Evolutionary conservation across 2,888 invertebrate species (phyloP).

Genomic region (Scaptomyza cyrtandrae): DNA sequence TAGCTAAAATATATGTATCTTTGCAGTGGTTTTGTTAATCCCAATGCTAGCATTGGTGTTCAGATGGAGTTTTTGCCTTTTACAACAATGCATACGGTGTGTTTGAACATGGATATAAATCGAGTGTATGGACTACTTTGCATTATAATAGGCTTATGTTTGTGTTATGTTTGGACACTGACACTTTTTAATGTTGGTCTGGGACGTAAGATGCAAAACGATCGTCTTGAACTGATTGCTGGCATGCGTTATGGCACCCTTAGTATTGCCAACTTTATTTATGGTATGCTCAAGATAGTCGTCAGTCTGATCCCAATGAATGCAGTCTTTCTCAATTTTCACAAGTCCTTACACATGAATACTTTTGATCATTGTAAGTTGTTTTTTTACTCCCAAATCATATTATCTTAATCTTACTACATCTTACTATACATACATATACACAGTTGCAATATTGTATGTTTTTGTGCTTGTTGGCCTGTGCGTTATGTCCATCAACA

Average conservation of each 20-base stretch:
- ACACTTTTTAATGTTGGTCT: constrained; percentile 25
- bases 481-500: constrained; percentile 40
- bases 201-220: constrained; percentile 4
- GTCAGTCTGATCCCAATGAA: constrained; percentile 35
- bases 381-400: not conserved
- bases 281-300: constrained; percentile 11
- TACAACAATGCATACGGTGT: constrained; percentile 23
- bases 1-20: not conserved
- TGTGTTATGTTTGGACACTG: constrained; percentile 38
- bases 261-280: constrained; percentile 32
- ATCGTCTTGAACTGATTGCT: constrained; percentile 32
- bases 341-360: constrained; percentile 3
- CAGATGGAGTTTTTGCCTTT: constrained; percentile 22
- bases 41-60: constrained; percentile 22
- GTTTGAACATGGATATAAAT: not conserved
- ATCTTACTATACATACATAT: not conserved
- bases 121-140: constrained; percentile 18
- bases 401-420: too few species aligned
- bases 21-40: constrained; percentile 35
- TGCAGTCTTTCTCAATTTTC: constrained; percentile 19
- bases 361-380: constrained; percentile 27
- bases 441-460: constrained; percentile 17
- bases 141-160: constrained; percentile 11
- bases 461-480: constrained; percentile 29
- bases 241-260: constrained; percentile 36